Evolutionary conservation across 2,888 invertebrate species (phyloP).

Genomic region (Leptarthrus brevirostris): DNA sequence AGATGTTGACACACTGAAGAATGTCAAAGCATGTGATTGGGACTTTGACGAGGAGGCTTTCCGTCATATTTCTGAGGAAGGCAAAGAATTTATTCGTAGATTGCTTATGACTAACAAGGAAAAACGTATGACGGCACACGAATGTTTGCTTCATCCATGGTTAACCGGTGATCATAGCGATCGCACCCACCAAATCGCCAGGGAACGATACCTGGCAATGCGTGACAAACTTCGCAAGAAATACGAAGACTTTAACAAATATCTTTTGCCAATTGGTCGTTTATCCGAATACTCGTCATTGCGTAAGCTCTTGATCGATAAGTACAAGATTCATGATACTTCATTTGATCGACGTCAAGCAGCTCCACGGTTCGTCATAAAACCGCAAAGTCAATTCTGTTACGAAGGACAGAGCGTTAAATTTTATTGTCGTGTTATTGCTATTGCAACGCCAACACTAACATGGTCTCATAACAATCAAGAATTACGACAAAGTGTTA

Average conservation of each 20-base stretch:
- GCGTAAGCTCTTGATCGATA: slow-evolving; percentile 93
- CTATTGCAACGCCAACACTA: slow-evolving; percentile 91
- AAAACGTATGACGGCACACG: slow-evolving; percentile 98
- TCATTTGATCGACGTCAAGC: slow-evolving; percentile 98
- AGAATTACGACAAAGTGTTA: slow-evolving; percentile 95
- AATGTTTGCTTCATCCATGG: slow-evolving; percentile 96
- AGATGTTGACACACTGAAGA: slow-evolving; percentile 97
- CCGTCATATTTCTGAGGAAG: slow-evolving; percentile 93
- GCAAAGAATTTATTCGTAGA: slow-evolving; percentile 96
- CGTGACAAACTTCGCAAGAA: slow-evolving; percentile 87
- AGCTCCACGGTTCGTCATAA: slow-evolving; percentile 97
- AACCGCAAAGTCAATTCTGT: slow-evolving; percentile 94
- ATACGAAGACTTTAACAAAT: slow-evolving; percentile 84
- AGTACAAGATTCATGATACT: slow-evolving; percentile 96
- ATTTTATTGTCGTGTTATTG: slow-evolving; percentile 96
- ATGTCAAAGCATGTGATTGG: slow-evolving; percentile 99
- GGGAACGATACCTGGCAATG: slow-evolving; percentile 85
- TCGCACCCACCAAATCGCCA: slow-evolving; percentile 82
- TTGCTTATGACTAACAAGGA: slow-evolving; percentile 93
- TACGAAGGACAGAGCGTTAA: slow-evolving; percentile 98
- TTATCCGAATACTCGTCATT: slow-evolving; percentile 97
- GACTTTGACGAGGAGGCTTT: slow-evolving; percentile 98
- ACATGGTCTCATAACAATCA: slow-evolving; percentile 95
- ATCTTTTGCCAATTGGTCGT: slow-evolving; percentile 93
- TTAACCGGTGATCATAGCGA: slow-evolving; percentile 86